phyloP scores from a whole-genome alignment of 2,113 vertebrate species.

The Aegotheles bennettii region DNA sequence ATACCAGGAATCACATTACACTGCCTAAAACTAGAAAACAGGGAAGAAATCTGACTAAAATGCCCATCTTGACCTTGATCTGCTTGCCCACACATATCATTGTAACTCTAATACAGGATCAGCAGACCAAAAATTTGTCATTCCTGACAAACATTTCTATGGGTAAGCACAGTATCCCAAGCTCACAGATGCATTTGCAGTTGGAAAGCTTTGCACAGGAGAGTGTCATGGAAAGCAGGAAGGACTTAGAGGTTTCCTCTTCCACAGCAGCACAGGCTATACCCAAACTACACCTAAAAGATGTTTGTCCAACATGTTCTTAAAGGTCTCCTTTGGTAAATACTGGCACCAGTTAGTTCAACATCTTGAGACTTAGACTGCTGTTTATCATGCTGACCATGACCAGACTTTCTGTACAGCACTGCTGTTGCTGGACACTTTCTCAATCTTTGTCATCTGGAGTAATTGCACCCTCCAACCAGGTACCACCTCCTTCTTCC shows the following conservation, averaged over 20 bases:
- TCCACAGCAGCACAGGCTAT: neutral
- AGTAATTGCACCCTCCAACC: neutral
- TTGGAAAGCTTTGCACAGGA: neutral
- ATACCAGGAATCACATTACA: neutral
- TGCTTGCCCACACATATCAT: neutral
- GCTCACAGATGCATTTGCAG: neutral
- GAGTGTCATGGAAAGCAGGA: neutral
- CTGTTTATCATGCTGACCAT: neutral
- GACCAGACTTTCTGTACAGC: neutral
- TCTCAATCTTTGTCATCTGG: neutral
- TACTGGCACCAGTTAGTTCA: neutral
- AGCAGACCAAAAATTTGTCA: neutral
- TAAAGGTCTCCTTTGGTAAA: neutral
- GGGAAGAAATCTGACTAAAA: neutral
- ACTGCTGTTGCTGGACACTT: neutral
- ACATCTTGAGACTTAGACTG: neutral
- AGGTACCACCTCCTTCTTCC: neutral
- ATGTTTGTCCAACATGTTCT: neutral
- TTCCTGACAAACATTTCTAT: accelerated
- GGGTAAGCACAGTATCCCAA: neutral
- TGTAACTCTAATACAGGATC: neutral
- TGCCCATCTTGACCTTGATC: neutral
- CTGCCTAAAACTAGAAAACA: neutral
- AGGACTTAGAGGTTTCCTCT: neutral
- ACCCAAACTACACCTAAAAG: neutral